Base-by-base conservation (phyloP, 2,113 vertebrate genomes). In the Peromyscus leucopus region DNA sequence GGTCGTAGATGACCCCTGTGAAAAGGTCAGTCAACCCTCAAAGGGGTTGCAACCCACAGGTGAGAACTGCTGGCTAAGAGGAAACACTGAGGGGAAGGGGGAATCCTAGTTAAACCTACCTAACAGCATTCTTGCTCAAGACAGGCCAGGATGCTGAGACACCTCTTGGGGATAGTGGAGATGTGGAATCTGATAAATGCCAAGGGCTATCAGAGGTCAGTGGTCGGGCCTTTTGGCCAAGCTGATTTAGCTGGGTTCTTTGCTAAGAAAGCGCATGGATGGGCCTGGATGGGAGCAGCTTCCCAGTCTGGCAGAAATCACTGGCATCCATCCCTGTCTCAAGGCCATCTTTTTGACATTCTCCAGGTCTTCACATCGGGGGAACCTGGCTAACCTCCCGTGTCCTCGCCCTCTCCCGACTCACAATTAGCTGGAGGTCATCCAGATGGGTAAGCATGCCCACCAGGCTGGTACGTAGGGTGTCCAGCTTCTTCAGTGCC, bases 371-470 rank as follows among this genome's bases (percentile, higher is more conserved):
- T 85, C 39, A 83, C 8, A 82, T 39, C 17, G 15, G 55, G 42
- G 21, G 24, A 69, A 26, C 26, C 42, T 79, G 63, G 71, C 65
- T 61, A 75, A 28, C 63, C 22, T 65, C 69, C 2, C 2, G 0
- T 16, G 69, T 51, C 78, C 74, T 80, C 48, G 36, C 8, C 69
- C 85, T 16, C 17, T n/a, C 79, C 72, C 9, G 51, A 98, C 99
- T 99, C 98, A 99, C 99, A 99, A 98, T 98, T 94, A 99, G 98
- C 97, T 98, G 98, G 91, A 98, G 78, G 90, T 99, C 99, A 0
- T 99, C 98, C 83, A 98, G 97, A 89, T 98, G 98, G 57, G 99
- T 99, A 92, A 99, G 99, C 79, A 96, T 96, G 96, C 98, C 99
- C 98, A 99, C 99, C 98, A 99, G 98, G 95, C 98, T 96, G 63